Conservation (phyloP, 92 coral and sea anemone genomes). For the Blastomussa wellsi region DNA sequence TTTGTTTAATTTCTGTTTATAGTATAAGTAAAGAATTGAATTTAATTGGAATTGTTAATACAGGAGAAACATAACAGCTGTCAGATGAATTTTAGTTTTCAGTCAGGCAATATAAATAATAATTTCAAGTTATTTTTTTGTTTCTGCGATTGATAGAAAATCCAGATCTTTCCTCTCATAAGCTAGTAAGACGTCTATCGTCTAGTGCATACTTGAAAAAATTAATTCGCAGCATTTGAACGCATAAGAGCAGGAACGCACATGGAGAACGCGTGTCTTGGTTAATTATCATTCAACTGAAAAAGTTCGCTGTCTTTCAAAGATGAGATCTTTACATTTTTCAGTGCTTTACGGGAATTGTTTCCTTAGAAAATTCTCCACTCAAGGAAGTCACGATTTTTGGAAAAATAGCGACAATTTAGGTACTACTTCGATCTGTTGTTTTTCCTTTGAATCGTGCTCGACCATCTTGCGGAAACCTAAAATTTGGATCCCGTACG, state of each 20-base stretch:
- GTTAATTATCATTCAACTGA: neutral
- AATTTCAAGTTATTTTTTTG: neutral
- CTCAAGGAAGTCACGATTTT: neutral
- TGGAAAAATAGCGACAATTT: neutral
- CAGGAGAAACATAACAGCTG: neutral
- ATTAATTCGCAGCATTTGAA: neutral
- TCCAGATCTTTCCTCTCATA: too few species aligned
- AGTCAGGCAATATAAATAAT: neutral
- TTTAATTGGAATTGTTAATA: too few species aligned
- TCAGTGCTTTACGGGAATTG: neutral
- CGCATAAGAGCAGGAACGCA: conserved; percentile 5
- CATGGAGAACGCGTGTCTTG: conserved; percentile 40
- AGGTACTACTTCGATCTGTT: neutral
- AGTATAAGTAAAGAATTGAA: too few species aligned
- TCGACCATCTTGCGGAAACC: neutral
- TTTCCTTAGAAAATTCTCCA: neutral
- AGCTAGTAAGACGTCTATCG: neutral
- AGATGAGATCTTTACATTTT: neutral
- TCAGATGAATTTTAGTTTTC: neutral
- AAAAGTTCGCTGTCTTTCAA: neutral
- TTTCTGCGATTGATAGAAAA: neutral
- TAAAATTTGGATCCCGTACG: neutral
- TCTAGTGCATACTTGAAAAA: neutral
- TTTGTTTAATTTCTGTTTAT: too few species aligned
- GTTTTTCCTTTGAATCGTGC: neutral